phyloP scores from a whole-genome alignment of 2,113 vertebrate species.

The Illadopsis cleaveri region DNA sequence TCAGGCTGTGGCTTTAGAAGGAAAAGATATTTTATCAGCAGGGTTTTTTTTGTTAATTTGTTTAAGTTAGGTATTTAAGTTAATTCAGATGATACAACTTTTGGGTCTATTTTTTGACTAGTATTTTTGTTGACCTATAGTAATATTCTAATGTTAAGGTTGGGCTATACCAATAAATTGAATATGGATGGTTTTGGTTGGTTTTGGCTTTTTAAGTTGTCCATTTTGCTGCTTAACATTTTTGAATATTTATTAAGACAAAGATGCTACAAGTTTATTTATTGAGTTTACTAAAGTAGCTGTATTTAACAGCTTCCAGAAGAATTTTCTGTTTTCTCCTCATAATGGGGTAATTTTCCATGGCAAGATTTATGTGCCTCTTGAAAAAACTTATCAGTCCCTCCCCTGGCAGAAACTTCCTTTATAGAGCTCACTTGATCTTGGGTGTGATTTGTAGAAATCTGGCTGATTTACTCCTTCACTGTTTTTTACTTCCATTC shows the following conservation, averaged over 20 bases:
- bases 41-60: background rate
- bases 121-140: background rate
- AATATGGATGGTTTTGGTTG: background rate
- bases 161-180: background rate
- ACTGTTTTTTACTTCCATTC: background rate
- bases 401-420: background rate
- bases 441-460: background rate
- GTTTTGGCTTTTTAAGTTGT: background rate
- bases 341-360: background rate
- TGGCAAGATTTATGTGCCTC: rapidly evolving
- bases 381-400: background rate
- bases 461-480: background rate
- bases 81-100: background rate
- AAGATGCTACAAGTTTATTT: background rate
- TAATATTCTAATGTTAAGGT: background rate
- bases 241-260: background rate
- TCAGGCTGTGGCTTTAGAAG: background rate
- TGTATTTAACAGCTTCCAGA: background rate
- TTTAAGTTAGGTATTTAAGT: background rate
- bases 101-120: background rate
- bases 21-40: background rate
- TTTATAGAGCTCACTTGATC: background rate
- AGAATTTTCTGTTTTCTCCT: background rate
- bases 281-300: background rate
- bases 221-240: background rate